A percentile compares a stretch with the other conserved stretches of the same genome.
Conservation (phyloP, 2,113 vertebrate genomes). For the Mustelus asterias region DNA sequence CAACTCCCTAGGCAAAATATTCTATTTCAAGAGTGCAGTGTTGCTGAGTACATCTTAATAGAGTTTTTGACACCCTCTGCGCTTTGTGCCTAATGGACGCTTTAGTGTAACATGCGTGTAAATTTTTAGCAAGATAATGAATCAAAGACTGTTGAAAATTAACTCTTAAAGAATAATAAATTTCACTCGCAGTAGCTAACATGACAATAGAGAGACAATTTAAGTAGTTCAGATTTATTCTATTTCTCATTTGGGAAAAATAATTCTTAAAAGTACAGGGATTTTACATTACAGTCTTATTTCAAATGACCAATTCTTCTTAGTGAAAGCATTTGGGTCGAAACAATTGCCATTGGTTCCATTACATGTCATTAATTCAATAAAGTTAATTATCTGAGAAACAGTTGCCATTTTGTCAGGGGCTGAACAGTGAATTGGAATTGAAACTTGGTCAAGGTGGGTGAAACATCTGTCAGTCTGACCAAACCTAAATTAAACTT, state of each 20-base stretch:
- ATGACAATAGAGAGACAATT: constrained; percentile 19
- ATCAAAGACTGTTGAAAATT: constrained; percentile 17
- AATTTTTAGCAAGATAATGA: constrained; percentile 4
- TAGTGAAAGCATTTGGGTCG: background rate
- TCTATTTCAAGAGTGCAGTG: constrained; percentile 30
- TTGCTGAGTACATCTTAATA: constrained; percentile 34
- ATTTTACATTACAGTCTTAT: background rate
- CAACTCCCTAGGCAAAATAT: constrained; percentile 31
- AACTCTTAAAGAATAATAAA: constrained; percentile 8
- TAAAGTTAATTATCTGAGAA: background rate
- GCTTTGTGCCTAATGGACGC: constrained; percentile 20
- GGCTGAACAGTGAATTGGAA: background rate
- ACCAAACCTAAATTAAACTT: background rate
- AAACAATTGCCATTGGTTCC: background rate
- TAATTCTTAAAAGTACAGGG: background rate
- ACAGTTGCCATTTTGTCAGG: background rate
- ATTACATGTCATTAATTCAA: background rate
- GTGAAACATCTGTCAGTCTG: background rate
- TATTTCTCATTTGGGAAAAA: constrained; percentile 27
- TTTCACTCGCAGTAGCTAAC: background rate
- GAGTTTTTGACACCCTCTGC: constrained; percentile 34
- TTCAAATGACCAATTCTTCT: background rate
- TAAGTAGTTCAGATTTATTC: constrained; percentile 6
- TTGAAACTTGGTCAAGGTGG: background rate
- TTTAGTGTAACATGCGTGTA: constrained; percentile 28